These are phyloP conservation scores for Andrena fulva DNA, from an alignment of 2,888 invertebrate species.

Conservation along the genomic window DNA sequence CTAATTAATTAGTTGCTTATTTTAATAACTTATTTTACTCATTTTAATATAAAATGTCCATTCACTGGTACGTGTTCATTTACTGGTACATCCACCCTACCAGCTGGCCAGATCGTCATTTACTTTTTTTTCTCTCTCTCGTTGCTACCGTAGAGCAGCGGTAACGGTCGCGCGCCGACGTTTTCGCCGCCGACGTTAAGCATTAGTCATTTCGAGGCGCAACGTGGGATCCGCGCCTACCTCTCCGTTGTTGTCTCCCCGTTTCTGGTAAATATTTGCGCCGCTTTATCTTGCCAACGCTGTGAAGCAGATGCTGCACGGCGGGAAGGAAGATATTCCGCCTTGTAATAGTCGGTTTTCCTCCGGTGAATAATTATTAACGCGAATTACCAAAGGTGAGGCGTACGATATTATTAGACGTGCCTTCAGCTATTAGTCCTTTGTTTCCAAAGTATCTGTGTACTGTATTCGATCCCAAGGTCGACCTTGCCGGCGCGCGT, in stretches of 20 bases:
- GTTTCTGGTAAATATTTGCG: conserved; percentile 22
- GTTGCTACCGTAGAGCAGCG: not conserved
- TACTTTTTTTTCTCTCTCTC: conserved; percentile 4
- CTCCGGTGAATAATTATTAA: conserved; percentile 21
- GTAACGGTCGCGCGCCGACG: not conserved
- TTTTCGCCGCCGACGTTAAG: not conserved
- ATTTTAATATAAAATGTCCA: too few species aligned
- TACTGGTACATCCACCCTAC: too few species aligned
- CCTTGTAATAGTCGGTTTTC: conserved; percentile 1
- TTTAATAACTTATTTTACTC: too few species aligned
- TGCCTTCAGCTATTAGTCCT: conserved; percentile 13
- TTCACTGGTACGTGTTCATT: too few species aligned
- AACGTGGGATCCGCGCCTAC: not conserved
- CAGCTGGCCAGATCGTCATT: conserved; percentile 34
- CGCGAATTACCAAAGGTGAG: conserved; percentile 18
- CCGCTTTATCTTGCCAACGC: conserved; percentile 5
- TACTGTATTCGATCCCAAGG: conserved; percentile 49
- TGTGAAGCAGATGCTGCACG: not conserved
- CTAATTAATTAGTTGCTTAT: too few species aligned
- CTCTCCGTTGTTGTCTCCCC: not conserved
- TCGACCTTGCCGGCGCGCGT: conserved; percentile 35
- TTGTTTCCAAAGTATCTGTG: conserved; percentile 45
- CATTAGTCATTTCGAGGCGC: not conserved
- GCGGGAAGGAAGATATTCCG: not conserved
- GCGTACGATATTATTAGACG: conserved; percentile 20